phyloP scores from a whole-genome alignment of 1,140 invertebrate species.

The Orchesella cincta region DNA sequence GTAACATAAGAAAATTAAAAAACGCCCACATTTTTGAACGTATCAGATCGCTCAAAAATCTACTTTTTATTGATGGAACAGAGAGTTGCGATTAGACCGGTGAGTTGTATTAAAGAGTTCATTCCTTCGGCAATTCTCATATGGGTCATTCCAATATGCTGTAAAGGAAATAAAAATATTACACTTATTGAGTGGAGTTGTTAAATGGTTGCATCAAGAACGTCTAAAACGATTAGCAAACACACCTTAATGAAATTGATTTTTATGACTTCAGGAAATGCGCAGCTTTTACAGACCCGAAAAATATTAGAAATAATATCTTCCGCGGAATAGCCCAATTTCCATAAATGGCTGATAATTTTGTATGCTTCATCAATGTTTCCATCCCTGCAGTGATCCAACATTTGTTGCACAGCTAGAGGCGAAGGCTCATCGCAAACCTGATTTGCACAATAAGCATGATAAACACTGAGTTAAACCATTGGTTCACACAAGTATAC shows the following conservation, averaged over 20 bases:
- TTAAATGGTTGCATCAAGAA: not conserved
- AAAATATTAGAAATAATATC: conserved; percentile 96
- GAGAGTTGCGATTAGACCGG: conserved; percentile 80
- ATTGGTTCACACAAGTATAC: no score
- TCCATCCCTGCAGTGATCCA: conserved; percentile 77
- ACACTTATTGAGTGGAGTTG: conserved; percentile 20
- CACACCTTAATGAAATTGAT: conserved; percentile 81
- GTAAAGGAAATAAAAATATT: conserved; percentile 52
- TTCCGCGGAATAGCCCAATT: conserved; percentile 90
- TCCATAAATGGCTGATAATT: conserved; percentile 84
- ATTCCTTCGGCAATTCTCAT: conserved; percentile 87
- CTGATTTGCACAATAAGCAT: no score
- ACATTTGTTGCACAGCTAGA: conserved; percentile 86
- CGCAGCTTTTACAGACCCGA: conserved; percentile 84
- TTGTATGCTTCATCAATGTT: conserved; percentile 87
- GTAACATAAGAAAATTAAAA: no score
- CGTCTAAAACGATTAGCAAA: not conserved
- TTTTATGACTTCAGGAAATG: conserved; percentile 77
- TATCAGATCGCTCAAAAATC: not conserved
- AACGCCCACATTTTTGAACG: no score
- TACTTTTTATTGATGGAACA: conserved; percentile 60
- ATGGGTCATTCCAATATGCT: conserved; percentile 92
- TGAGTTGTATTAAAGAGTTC: conserved; percentile 83
- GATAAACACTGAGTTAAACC: no score
- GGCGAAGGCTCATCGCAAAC: conserved; percentile 99